Evolutionary conservation across 2,888 invertebrate genomes (phyloP).

Genomic region (Sarcophaga rosellei): DNA sequence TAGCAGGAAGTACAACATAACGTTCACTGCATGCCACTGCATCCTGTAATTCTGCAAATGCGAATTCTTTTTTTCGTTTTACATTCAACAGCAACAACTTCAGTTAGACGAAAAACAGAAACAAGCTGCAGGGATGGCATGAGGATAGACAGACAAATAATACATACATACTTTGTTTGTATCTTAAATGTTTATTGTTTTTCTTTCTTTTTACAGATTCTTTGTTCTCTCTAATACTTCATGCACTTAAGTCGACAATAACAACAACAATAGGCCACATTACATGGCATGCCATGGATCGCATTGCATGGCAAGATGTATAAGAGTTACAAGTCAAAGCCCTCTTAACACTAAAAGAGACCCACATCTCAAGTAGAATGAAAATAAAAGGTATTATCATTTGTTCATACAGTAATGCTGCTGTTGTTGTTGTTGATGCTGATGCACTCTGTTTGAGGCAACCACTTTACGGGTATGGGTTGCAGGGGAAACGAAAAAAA

Average conservation of each 20-base stretch:
- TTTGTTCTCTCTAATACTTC: constrained; percentile 29
- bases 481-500: constrained; percentile 18
- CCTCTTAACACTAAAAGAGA: constrained; percentile 66
- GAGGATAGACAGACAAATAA: constrained; percentile 8
- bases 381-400: constrained; percentile 62
- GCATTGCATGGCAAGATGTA: constrained; percentile 27
- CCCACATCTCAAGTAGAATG: constrained; percentile 66
- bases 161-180: constrained; percentile 28
- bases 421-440: constrained; percentile 37
- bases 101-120: constrained; percentile 56
- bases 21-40: not conserved
- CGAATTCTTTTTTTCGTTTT: constrained; percentile 8
- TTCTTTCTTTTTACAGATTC: not conserved
- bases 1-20: constrained; percentile 55
- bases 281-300: constrained; percentile 49
- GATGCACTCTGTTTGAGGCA: not conserved
- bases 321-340: constrained; percentile 63
- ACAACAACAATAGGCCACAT: constrained; percentile 29
- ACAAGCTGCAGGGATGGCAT: not conserved
- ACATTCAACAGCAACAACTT: constrained; percentile 47
- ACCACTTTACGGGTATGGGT: not conserved
- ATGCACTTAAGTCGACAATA: constrained; percentile 59
- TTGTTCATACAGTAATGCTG: not conserved
- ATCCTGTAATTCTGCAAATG: constrained; percentile 49
- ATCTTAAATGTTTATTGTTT: not conserved